Evolutionary conservation across 2,797 vertebrate genomes (phyloP), one percentile per base, ranked within the genome.

Genomic region (Falco peregrinus): DNA sequence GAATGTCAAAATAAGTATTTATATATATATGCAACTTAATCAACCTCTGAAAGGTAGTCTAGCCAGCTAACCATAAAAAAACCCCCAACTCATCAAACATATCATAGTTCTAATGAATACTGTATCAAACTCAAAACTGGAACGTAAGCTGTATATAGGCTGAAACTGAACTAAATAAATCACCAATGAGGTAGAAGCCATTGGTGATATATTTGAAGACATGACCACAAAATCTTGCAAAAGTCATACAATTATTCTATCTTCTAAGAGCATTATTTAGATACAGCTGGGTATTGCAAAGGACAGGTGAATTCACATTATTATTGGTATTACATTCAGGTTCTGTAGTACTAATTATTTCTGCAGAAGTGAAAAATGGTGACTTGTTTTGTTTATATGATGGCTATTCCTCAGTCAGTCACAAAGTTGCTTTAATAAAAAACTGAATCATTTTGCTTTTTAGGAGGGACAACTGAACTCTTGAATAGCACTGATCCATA

Each of bases 111-210:
- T 60, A 80, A 80, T 53, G 21, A 89, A 77, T 50, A 50, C 7
- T 47, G 4, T 47, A n/a, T 57, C 59, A 70, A 86, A 87, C 77
- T 19, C 29, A 91, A 89, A 92, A 51, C 61, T 79, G 53, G 33
- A 92, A 81, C 75, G 90, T 80, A 50, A 84, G 4, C 29, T 74
- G 7, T 50, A 65, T 22, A 80, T 64, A 84, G 21, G 83, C 41
- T 80, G 83, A 95, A 96, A 92, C 28, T 18, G 78, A 95, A 80
- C 39, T 53, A 91, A 95, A 92, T 64, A 94, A 93, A 92, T 65
- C 41, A 79, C 18, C 79, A 33, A 2, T 80, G 35, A 80, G 56
- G n/a, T 29, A 96, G 67, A 31, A 96, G 29, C 21, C n/a, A 93
- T 25, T 21, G 24, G 15, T 84, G 41, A 82, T 89, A 54, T 29